Evolutionary conservation across 2,888 invertebrate species (phyloP).

Genomic region (Tortrix viridana): DNA sequence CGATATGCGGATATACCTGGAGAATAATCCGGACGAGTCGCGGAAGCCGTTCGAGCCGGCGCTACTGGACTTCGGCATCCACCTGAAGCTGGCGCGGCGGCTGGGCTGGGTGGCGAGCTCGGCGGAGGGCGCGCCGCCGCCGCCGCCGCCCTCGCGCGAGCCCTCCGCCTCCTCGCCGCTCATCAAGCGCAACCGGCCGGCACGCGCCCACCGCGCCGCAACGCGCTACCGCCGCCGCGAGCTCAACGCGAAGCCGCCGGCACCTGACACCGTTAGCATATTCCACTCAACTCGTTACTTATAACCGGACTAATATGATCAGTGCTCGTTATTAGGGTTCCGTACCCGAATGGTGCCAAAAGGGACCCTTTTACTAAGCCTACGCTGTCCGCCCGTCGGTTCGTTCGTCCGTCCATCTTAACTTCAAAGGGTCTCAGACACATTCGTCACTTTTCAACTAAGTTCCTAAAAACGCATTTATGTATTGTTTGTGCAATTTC

Average conservation of each 20-base stretch:
- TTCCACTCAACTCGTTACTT: too few relatives aligned
- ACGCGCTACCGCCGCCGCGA: constrained; percentile 39
- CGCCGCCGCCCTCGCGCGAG: constrained; percentile 49
- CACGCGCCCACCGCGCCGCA: too few relatives aligned
- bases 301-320: too few relatives aligned
- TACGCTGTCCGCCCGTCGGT: too few relatives aligned
- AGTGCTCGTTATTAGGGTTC: too few relatives aligned
- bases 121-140: constrained; percentile 26
- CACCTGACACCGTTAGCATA: constrained; percentile 10
- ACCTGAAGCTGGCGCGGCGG: constrained; percentile 70
- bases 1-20: constrained; percentile 71
- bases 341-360: too few relatives aligned
- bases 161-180: constrained; percentile 57
- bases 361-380: too few relatives aligned
- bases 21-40: constrained; percentile 49
- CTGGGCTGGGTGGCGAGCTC: constrained; percentile 71
- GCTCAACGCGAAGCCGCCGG: constrained; percentile 9
- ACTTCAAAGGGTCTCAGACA: too few relatives aligned
- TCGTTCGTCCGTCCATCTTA: too few relatives aligned
- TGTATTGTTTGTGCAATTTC: too few relatives aligned
- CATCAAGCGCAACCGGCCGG: constrained; percentile 53
- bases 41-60: constrained; percentile 58
- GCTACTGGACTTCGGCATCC: constrained; percentile 74
- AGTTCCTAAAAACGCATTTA: too few relatives aligned
- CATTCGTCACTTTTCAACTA: too few relatives aligned